A percentile compares a stretch with the other conserved stretches of the same genome.
Evolutionary conservation across 2,888 invertebrate species (phyloP).

Genomic region (Nudaria mundana): DNA sequence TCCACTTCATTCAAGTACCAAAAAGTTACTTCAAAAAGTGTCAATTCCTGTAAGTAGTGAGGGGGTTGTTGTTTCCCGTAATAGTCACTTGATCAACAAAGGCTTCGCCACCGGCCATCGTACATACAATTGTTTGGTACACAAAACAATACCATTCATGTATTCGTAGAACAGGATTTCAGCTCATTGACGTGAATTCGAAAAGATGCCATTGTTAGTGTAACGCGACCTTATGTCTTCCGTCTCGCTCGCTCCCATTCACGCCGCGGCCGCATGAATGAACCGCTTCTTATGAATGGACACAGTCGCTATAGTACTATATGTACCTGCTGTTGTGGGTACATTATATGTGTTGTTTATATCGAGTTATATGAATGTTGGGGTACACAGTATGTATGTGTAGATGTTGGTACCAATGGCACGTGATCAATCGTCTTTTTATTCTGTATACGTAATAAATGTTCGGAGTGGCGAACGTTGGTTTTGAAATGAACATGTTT

Average conservation of each 20-base stretch:
- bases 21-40: constrained; percentile 22
- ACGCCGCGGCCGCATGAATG: constrained; percentile 73
- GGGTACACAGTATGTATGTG: constrained; percentile 42
- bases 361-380: constrained; percentile 55
- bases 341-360: constrained; percentile 48
- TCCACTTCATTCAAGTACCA: constrained; percentile 10
- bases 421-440: constrained; percentile 63
- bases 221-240: constrained; percentile 68
- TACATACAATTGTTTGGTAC: constrained; percentile 62
- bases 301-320: constrained; percentile 72
- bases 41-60: constrained; percentile 32
- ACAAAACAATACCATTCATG: constrained; percentile 60
- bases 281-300: constrained; percentile 81
- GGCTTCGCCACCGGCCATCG: constrained; percentile 37
- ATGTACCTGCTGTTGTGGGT: constrained; percentile 55
- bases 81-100: constrained; percentile 46
- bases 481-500: constrained; percentile 24
- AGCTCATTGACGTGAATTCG: constrained; percentile 55
- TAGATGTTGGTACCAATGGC: constrained; percentile 45
- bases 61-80: constrained; percentile 36
- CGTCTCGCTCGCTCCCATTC: constrained; percentile 76
- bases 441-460: constrained; percentile 45
- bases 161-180: constrained; percentile 67
- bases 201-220: constrained; percentile 66
- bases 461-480: constrained; percentile 31